Conservation (phyloP, 2,113 vertebrate species). For the Ictidomys tridecemlineatus region DNA sequence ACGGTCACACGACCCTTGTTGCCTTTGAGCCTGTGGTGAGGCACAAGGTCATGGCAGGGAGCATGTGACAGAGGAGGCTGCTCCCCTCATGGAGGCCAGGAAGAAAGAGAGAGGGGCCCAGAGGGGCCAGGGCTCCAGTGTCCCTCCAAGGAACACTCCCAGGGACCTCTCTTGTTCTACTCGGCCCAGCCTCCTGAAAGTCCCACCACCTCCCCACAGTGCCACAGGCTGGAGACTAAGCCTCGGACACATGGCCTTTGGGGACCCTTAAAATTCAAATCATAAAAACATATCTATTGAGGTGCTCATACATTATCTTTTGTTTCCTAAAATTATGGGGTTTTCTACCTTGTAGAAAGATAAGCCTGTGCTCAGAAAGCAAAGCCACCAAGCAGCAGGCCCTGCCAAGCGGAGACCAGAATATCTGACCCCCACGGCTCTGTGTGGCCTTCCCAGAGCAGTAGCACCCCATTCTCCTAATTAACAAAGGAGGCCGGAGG, state of each 20-base stretch:
- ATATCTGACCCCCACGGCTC: not conserved
- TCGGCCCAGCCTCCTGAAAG: not conserved
- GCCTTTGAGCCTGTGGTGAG: not conserved
- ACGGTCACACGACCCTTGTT: not conserved
- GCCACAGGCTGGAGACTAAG: not conserved
- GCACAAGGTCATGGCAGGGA: not conserved
- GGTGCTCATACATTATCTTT: not conserved
- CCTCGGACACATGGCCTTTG: not conserved
- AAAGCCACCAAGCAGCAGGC: not conserved
- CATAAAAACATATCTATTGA: not conserved
- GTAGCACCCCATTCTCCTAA: constrained; percentile 72
- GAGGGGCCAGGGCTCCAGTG: too few species aligned
- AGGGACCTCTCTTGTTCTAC: not conserved
- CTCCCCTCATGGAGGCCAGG: not conserved
- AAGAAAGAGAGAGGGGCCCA: not conserved
- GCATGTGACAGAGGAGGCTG: not conserved
- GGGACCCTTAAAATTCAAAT: too few species aligned
- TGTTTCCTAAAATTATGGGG: too few species aligned
- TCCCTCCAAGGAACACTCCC: not conserved
- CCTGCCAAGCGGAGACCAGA: not conserved
- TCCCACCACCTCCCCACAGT: not conserved
- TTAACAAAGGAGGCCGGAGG: constrained; percentile 64
- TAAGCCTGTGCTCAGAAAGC: not conserved
- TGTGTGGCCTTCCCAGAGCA: constrained; percentile 64
- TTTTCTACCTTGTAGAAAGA: not conserved